Conservation (phyloP, 2,113 vertebrate species). For the Corythaixoides concolor region DNA sequence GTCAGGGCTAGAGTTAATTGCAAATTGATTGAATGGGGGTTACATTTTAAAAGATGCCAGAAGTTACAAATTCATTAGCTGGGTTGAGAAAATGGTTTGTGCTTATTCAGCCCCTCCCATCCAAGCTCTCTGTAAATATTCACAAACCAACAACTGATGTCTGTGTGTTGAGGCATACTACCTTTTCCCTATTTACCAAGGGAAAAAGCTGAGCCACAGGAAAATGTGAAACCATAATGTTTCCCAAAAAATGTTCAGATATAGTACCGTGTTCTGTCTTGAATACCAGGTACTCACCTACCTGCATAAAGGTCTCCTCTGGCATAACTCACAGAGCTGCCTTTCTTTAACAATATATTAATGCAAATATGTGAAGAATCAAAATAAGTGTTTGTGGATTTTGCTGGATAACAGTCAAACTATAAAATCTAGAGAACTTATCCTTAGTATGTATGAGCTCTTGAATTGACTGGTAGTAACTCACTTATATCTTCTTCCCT, state of each 20-base stretch:
- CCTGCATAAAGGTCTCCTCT: not conserved
- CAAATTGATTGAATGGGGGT: slow-evolving; percentile 12
- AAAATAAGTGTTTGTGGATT: not conserved
- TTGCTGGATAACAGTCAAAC: not conserved
- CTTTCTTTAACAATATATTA: not conserved
- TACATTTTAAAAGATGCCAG: not conserved
- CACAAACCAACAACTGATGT: not conserved
- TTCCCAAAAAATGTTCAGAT: not conserved
- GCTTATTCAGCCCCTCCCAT: not conserved
- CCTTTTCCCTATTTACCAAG: not conserved
- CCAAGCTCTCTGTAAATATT: not conserved
- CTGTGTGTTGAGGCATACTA: not conserved
- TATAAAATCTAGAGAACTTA: not conserved
- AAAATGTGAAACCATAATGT: not conserved
- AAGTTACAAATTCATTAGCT: not conserved
- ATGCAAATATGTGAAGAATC: not conserved
- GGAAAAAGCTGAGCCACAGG: not conserved
- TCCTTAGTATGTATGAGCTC: not conserved
- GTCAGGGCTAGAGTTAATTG: slow-evolving; percentile 26
- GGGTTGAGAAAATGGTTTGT: not conserved
- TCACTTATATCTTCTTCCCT: not conserved
- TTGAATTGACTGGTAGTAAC: not conserved
- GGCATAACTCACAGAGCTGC: not conserved
- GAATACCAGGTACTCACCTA: not conserved
- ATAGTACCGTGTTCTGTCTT: not conserved